Evolutionary conservation across 2,113 vertebrate species (phyloP), one percentile per base, ranked within the genome.

Genomic region (Ameiurus melas): DNA sequence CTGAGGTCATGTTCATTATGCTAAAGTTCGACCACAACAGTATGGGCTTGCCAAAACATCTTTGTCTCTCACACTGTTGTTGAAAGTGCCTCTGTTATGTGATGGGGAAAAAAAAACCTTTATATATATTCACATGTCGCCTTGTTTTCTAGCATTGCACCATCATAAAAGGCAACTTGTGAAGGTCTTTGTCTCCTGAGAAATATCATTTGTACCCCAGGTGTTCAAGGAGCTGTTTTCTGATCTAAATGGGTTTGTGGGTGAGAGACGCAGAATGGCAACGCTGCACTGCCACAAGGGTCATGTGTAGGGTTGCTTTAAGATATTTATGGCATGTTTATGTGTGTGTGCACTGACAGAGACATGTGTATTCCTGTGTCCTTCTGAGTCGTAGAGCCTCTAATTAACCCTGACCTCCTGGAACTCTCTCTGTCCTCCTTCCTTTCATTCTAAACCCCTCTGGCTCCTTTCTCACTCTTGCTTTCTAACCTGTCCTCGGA

Each of bases 331-430:
- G 79, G 39, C 16, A 0, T 84, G 60, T 85, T 43, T n/a, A 33
- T 75, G 84, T 84, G n/a, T 81, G 51, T 81, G 86, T 86, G 55
- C 53, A 68, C 14, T 7, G 77, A 62, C 51, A 33, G 77, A 82
- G 13, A 66, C 68, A 64, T 64, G 62, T 84, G 60, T 90, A 83
- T 71, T 47, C 33, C 25, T 75, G 64, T 82, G 85, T 89, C 93
- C 94, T 94, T 92, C 93, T 77, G 91, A 92, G 90, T 93, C 93
- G 93, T 92, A 93, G 73, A 94, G 93, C 92, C 94, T 94, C 94
- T 96, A 95, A 96, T 96, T 96, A 96, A 95, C 95, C 92, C 93
- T 95, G 95, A 95, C 95, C 95, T 95, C 95, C 94, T 95, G 93
- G 90, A 89, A 84, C 93, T 92, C 88, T 90, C 82, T 58, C 83